Evolutionary conservation across 1,140 invertebrate species (phyloP), one percentile per base, ranked within the genome.

Genomic region (Tribolium castaneum): DNA sequence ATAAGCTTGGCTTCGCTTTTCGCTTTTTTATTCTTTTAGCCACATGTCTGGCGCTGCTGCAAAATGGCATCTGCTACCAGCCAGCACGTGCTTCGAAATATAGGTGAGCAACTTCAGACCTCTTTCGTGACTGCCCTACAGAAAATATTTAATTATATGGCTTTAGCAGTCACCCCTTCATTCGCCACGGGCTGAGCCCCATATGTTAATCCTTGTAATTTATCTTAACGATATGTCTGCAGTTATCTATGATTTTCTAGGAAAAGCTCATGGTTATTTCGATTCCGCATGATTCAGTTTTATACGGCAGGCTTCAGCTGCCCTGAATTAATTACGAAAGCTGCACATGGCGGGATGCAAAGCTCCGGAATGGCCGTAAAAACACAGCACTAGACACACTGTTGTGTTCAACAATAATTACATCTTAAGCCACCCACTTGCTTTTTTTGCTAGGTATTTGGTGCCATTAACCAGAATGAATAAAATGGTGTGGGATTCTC

Each of bases 141-240:
- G 75, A 77, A 71, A 70, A 71, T 71, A 77, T 77, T 77, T 77
- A 77, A 77, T 77, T 77, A 77, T 77, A 77, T 52, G 45, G 75
- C 56, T 49, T 25, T 19, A n/a, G 45, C 2, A 54, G 22, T 35
- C 49, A 73, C 45, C 71, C 71, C 49, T 73, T 73, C 50, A 39
- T 14, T 35, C 30, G 59, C 59, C 59, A 66, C 59, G 59, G 59
- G 59, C 59, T 34, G n/a, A 22, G 12, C 71, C 30, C 71, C 71
- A 52, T 73, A 73, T 73, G 71, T 10, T 73, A 73, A 73, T 73
- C 49, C 30, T 35, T 30, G 50, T 54, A 52, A 73, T 73, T 52
- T 73, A 73, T 73, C 14, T 34, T 35, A 73, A 73, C 22, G 71
- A 73, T 52, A 73, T 19, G 71, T 73, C 49, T 73, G 45, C 19